A percentile compares a stretch with the other conserved stretches of the same genome.
Evolutionary conservation across 1,140 invertebrate genomes (phyloP).

Genomic region (Eumeta japonica): DNA sequence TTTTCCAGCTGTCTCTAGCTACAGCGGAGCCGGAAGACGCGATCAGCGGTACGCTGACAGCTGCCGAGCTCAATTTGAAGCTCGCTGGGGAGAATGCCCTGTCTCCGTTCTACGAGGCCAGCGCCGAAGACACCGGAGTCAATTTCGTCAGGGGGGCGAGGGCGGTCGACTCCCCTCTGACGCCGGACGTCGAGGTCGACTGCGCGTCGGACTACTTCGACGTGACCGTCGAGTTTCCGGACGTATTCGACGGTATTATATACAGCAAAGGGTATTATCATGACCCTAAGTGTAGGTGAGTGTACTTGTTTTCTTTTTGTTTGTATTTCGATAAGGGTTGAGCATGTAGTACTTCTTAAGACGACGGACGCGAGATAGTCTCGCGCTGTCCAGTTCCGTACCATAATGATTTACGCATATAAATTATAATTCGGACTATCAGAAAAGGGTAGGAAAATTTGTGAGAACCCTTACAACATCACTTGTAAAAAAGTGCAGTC

Average conservation of each 20-base stretch:
- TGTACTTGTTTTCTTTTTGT: conserved; percentile 7
- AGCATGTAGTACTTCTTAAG: too few relatives aligned
- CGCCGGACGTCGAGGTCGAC: conserved; percentile 63
- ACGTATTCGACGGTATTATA: conserved; percentile 68
- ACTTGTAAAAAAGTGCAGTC: too few relatives aligned
- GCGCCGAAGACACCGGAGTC: conserved; percentile 40
- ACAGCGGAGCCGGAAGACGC: conserved; percentile 49
- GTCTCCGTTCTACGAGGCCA: conserved; percentile 41
- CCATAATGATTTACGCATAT: not conserved
- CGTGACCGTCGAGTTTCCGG: conserved; percentile 65
- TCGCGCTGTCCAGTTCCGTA: too few relatives aligned
- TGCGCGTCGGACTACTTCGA: conserved; percentile 62
- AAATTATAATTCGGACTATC: too few relatives aligned
- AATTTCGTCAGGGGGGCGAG: conserved; percentile 45
- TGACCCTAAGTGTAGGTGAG: conserved; percentile 67
- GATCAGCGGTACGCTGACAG: conserved; percentile 31
- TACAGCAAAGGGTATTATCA: conserved; percentile 71
- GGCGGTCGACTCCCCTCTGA: conserved; percentile 30
- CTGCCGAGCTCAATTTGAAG: conserved; percentile 43
- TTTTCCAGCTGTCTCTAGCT: conserved; percentile 49
- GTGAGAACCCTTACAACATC: too few relatives aligned
- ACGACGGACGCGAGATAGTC: too few relatives aligned
- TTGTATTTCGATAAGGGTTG: not conserved
- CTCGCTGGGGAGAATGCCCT: conserved; percentile 38
- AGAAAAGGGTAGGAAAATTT: too few relatives aligned